Evolutionary conservation across 1,140 invertebrate genomes (phyloP).

Genomic region (Thalassaphorura encarpata): DNA sequence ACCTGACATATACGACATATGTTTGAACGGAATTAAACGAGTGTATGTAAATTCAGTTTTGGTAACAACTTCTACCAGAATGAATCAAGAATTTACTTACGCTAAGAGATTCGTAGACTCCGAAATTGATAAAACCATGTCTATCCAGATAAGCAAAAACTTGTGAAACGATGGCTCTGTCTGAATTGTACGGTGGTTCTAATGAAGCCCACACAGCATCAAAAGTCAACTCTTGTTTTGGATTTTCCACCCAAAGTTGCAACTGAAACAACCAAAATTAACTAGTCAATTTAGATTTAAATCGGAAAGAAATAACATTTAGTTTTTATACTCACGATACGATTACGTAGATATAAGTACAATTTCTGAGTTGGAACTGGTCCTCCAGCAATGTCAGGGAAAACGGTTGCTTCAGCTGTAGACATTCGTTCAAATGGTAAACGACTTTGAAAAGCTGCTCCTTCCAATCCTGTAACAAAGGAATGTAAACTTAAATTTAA

Average conservation of each 20-base stretch:
- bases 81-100: no score
- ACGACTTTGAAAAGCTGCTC: conserved; percentile 84
- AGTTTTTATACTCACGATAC: conserved; percentile 53
- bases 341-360: conserved; percentile 85
- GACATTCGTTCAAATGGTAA: conserved; percentile 92
- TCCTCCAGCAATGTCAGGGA: conserved; percentile 74
- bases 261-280: conserved; percentile 45
- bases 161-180: conserved; percentile 67
- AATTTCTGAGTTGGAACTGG: conserved; percentile 75
- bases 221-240: conserved; percentile 78
- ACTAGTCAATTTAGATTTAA: not conserved
- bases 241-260: conserved; percentile 95
- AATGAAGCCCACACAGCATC: conserved; percentile 70
- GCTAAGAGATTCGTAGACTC: conserved; percentile 81
- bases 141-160: conserved; percentile 88
- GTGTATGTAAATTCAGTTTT: not conserved
- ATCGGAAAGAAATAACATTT: not conserved
- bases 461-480: conserved; percentile 56
- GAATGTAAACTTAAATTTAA: not conserved
- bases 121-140: conserved; percentile 97
- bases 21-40: no score
- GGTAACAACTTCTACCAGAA: no score
- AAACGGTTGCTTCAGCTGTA: conserved; percentile 82
- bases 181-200: conserved; percentile 86
- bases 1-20: no score